These are phyloP conservation scores for Oophaga sylvatica DNA, from an alignment of 2,797 vertebrate species.

Conservation along the genomic window DNA sequence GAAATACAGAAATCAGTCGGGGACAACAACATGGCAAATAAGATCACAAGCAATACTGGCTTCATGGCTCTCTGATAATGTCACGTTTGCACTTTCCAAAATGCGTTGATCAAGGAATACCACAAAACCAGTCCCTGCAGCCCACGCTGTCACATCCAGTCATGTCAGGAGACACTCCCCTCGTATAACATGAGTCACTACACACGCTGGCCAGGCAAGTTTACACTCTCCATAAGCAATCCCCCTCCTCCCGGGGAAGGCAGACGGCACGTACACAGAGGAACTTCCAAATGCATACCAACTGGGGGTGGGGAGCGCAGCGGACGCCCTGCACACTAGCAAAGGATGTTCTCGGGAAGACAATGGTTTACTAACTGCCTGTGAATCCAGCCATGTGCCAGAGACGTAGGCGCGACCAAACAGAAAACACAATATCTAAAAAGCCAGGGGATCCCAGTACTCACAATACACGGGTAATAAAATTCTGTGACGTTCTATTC, in stretches of 20 bases:
- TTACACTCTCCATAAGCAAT: constrained; percentile 11
- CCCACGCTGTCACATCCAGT: not conserved
- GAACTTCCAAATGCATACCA: constrained; percentile 39
- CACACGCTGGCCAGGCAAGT: not conserved
- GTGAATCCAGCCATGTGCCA: not conserved
- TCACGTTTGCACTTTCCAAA: not conserved
- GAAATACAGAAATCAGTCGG: not conserved
- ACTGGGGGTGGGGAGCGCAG: constrained; percentile 45
- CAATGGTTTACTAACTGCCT: constrained; percentile 25
- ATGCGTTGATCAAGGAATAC: not conserved
- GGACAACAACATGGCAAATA: too few relatives aligned
- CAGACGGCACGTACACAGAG: constrained; percentile 53
- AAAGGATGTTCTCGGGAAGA: constrained; percentile 28
- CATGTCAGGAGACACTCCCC: constrained; percentile 23
- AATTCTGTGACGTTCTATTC: not conserved
- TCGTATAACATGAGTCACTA: not conserved
- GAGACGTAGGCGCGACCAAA: not conserved
- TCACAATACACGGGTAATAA: too few relatives aligned
- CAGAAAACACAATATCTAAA: not conserved
- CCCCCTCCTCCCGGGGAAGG: constrained; percentile 20
- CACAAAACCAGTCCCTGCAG: not conserved
- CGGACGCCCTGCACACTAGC: not conserved
- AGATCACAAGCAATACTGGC: too few relatives aligned
- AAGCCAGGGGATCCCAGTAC: too few relatives aligned
- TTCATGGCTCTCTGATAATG: not conserved